A percentile compares a stretch with the other conserved stretches of the same genome.
These are phyloP conservation scores for Theristicus caerulescens DNA, from an alignment of 2,113 vertebrate species.

Conservation along the genomic window DNA sequence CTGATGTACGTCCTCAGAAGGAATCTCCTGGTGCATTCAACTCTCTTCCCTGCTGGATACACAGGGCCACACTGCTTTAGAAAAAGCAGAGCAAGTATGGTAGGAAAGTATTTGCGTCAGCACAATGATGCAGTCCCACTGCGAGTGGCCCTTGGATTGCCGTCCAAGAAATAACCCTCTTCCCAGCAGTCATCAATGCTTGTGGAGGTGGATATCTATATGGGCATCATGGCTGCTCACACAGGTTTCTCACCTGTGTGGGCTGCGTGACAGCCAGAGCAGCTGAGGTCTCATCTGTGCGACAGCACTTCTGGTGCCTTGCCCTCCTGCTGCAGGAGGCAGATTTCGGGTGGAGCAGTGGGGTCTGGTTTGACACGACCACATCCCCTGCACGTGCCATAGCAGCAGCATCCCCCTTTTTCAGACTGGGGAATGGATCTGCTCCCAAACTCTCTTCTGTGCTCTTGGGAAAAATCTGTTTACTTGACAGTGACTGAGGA, in stretches of 20 bases:
- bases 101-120: background rate
- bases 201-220: background rate
- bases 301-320: background rate
- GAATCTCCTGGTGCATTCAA: background rate
- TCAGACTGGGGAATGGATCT: background rate
- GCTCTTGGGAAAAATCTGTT: background rate
- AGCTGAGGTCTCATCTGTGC: background rate
- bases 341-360: background rate
- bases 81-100: background rate
- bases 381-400: accelerated
- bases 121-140: too few species aligned
- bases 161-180: background rate
- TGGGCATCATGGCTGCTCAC: background rate
- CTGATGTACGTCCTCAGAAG: background rate
- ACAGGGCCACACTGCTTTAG: background rate
- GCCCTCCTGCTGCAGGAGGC: background rate
- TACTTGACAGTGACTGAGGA: background rate
- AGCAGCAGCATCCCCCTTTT: background rate
- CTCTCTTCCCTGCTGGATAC: background rate
- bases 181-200: background rate
- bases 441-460: background rate
- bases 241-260: background rate
- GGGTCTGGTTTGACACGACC: background rate
- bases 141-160: background rate
- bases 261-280: background rate